Conservation (phyloP, 2,888 invertebrate species). For the Sepioteuthis lessoniana region DNA sequence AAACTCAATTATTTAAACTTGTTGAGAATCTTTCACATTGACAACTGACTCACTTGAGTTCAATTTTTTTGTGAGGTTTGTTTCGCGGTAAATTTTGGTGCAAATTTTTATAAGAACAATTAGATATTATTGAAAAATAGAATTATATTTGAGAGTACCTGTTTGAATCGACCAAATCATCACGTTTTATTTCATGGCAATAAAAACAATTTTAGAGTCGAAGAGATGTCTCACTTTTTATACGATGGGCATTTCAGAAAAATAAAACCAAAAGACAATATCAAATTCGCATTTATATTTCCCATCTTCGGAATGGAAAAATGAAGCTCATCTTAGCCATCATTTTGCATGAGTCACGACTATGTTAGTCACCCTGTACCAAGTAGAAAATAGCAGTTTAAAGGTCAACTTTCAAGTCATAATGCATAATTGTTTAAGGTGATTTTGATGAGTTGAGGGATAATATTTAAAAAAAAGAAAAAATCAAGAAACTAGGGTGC, state of each 20-base stretch:
- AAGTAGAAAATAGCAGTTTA: neutral
- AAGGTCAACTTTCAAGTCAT: neutral
- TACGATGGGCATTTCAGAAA: neutral
- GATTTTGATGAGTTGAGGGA: neutral
- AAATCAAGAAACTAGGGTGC: neutral
- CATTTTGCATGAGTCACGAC: neutral
- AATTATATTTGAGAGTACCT: neutral
- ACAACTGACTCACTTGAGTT: too few species aligned
- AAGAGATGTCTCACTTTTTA: neutral
- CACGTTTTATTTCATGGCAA: neutral
- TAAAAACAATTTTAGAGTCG: neutral
- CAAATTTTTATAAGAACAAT: neutral
- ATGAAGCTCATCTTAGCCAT: neutral
- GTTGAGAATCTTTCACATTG: too few species aligned
- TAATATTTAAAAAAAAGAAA: neutral
- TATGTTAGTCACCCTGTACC: neutral
- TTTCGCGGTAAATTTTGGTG: neutral
- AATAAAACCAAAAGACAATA: neutral
- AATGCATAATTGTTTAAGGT: neutral
- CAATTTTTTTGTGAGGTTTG: too few species aligned
- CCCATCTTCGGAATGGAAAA: neutral
- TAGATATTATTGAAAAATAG: neutral
- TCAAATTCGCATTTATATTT: neutral
- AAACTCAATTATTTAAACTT: too few species aligned
- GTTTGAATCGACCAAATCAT: neutral